Base-by-base conservation (phyloP, 2,113 vertebrate species). In the Shinisaurus crocodilurus region DNA sequence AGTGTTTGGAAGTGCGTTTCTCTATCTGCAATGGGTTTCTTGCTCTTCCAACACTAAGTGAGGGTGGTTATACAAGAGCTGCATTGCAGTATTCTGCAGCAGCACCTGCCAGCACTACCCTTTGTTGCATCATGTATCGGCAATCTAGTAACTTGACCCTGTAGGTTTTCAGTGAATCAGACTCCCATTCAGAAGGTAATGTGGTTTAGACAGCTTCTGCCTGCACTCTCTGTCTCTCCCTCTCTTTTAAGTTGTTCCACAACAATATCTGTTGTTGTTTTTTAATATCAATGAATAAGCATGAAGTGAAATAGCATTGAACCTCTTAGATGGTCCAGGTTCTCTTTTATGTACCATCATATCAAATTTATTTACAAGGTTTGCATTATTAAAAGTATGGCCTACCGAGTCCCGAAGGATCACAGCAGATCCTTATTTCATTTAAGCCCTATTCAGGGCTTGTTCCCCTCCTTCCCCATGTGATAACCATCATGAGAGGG, bases 251-350 rank as follows among this genome's bases (percentile, higher is more conserved):
- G 40, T 37, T 87, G 69, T 37, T 74, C 69, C 67, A 23, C 9
- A 63, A 29, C 85, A 67, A 79, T 23, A n/a, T 34, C 54, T 63
- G 5, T n/a, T n/a, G 13, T 9, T 12, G 13, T 89, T 89, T 91
- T 94, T 90, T 87, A 92, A 94, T 90, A 90, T 90, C 50, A 60
- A 85, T 16, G 60, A 72, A 77, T 75, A 60, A 29, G 85, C 87
- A 2, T 18, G 23, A 37, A 75, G 87, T 90, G 57, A 88, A 87
- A 91, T 85, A 90, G 91, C 89, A 90, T 75, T 1, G 1, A 0
- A 77, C 88, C 70, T 50, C 6, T 90, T 90, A 48, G 37, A 37
- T 1, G 5, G 23, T 57, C 37, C 67, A 81, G 1, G 7, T 54
- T 72, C 34, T 87, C 43, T 81, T 89, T 74, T 45, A 12, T 27